phyloP scores from a whole-genome alignment of 2,888 invertebrate species.

The Entomobrya proxima region DNA sequence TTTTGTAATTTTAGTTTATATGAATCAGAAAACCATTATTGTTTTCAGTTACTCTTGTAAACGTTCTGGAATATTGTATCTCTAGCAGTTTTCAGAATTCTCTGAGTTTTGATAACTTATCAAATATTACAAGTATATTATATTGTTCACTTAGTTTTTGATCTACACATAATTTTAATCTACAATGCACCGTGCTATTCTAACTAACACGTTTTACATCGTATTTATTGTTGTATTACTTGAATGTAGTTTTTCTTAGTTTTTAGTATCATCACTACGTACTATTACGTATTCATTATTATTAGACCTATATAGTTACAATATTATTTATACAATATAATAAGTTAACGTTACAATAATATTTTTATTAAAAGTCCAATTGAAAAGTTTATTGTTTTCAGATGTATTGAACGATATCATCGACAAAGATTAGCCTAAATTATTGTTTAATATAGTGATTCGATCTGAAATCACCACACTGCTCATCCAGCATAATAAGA shows the following conservation, averaged over 20 bases:
- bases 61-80: slow-evolving; percentile 66
- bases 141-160: not conserved
- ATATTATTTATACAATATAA: not conserved
- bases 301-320: not conserved
- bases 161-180: not conserved
- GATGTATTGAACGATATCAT: slow-evolving; percentile 20
- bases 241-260: no score
- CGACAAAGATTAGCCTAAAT: not conserved
- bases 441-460: slow-evolving; percentile 22
- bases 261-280: no score
- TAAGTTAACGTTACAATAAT: not conserved
- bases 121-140: not conserved
- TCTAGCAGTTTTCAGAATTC: slow-evolving; percentile 62
- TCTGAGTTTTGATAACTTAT: slow-evolving; percentile 26
- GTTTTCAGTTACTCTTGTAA: slow-evolving; percentile 69
- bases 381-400: slow-evolving; percentile 47
- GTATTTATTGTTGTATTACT: slow-evolving; percentile 30
- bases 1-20: slow-evolving; percentile 14
- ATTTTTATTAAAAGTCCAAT: slow-evolving; percentile 17
- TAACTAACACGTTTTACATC: not conserved
- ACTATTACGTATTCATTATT: no score
- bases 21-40: slow-evolving; percentile 65
- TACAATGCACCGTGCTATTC: not conserved
- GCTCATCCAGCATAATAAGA: not conserved
- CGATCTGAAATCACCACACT: slow-evolving; percentile 9